These are phyloP conservation scores for Thecophora atra DNA, from an alignment of 2,888 invertebrate species.

Conservation along the genomic window DNA sequence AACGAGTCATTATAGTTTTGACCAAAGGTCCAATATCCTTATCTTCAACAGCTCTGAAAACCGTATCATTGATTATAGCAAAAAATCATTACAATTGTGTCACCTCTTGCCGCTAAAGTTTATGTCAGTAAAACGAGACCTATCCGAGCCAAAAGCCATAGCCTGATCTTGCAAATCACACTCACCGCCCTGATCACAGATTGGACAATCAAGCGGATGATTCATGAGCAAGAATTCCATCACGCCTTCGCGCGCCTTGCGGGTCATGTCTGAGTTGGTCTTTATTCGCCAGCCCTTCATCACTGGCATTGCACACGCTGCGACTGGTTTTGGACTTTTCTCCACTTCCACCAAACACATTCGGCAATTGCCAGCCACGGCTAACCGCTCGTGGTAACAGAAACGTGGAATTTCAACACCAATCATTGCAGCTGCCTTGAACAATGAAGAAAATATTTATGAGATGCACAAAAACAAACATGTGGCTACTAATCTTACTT, in stretches of 20 bases:
- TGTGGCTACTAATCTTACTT: conserved; percentile 70
- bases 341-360: conserved; percentile 99
- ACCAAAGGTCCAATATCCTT: conserved; percentile 98
- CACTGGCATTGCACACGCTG: conserved; percentile 99
- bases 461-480: not conserved
- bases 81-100: not conserved
- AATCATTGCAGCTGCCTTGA: conserved; percentile 89
- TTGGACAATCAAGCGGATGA: conserved; percentile 98
- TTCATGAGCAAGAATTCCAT: conserved; percentile 99
- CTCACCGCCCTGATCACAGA: conserved; percentile 98
- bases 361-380: conserved; percentile 98
- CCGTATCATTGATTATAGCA: not conserved
- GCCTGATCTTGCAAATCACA: conserved; percentile 98
- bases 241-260: conserved; percentile 82
- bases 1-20: conserved; percentile 99
- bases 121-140: conserved; percentile 93
- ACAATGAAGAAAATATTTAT: conserved; percentile 10
- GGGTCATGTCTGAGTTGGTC: conserved; percentile 94
- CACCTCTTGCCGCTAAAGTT: conserved; percentile 90
- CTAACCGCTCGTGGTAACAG: conserved; percentile 98
- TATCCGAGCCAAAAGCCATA: conserved; percentile 97
- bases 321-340: conserved; percentile 96
- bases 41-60: conserved; percentile 91
- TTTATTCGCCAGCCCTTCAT: conserved; percentile 99
- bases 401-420: conserved; percentile 99